Evolutionary conservation across 2,888 invertebrate species (phyloP).

Genomic region (Rhagophthalmus giganteus): DNA sequence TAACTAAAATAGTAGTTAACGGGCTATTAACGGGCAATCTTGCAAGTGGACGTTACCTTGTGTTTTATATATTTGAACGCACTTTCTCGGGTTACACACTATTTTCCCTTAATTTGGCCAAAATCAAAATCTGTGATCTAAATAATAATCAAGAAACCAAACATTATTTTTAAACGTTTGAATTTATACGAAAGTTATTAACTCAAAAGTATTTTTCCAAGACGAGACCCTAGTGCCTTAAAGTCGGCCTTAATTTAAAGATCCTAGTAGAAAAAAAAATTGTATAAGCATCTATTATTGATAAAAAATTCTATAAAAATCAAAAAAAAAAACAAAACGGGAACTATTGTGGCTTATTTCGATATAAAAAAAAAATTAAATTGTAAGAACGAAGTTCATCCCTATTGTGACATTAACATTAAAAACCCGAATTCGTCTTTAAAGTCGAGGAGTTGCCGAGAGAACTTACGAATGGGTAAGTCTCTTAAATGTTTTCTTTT

Average conservation of each 20-base stretch:
- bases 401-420: conserved; percentile 41
- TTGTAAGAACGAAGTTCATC: conserved; percentile 27
- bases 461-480: conserved; percentile 1
- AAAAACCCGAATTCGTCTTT: conserved; percentile 4
- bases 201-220: conserved; percentile 49
- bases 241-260: conserved; percentile 53
- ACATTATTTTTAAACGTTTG: conserved; percentile 16
- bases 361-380: conserved; percentile 41
- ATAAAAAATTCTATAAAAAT: conserved; percentile 45
- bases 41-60: conserved; percentile 10
- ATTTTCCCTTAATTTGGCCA: conserved; percentile 2
- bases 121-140: conserved; percentile 49
- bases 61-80: no score
- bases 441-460: conserved; percentile 6
- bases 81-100: no score
- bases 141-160: conserved; percentile 22
- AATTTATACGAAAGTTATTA: conserved; percentile 4
- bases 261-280: conserved; percentile 51
- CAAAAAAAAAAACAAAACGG: conserved; percentile 44
- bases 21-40: conserved; percentile 31
- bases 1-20: conserved; percentile 11
- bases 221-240: conserved; percentile 56
- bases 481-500: conserved; percentile 4
- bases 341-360: conserved; percentile 47
- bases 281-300: conserved; percentile 48